Conservation (phyloP, 2,113 vertebrate species). For the cat (Felis catus) region F.catus_Fca126_mat1.0 CM031417.1:61895001-61895500, state of each 20-base stretch:
- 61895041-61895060: background rate
- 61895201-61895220: background rate
- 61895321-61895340: background rate
- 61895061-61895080: background rate
- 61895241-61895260: background rate
- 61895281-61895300: background rate
- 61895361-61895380: slow-evolving; percentile 13
- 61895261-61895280: background rate
- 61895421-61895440: slow-evolving; percentile 26
- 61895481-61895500: slow-evolving; percentile 15
- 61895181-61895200: background rate
- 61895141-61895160: background rate
- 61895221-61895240: background rate
- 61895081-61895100: background rate
- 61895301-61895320: background rate
- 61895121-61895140: background rate
- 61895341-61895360: slow-evolving; percentile 17
- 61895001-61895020: background rate
- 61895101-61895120: background rate
- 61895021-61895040: background rate
- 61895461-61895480: slow-evolving; percentile 32
- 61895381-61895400: slow-evolving; percentile 16
- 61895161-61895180: background rate
- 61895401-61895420: slow-evolving; percentile 9
- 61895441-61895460: slow-evolving; percentile 37